These are phyloP conservation scores for Poicephalus gulielmi DNA, from an alignment of 2,113 vertebrate genomes.

Conservation along the genomic window DNA sequence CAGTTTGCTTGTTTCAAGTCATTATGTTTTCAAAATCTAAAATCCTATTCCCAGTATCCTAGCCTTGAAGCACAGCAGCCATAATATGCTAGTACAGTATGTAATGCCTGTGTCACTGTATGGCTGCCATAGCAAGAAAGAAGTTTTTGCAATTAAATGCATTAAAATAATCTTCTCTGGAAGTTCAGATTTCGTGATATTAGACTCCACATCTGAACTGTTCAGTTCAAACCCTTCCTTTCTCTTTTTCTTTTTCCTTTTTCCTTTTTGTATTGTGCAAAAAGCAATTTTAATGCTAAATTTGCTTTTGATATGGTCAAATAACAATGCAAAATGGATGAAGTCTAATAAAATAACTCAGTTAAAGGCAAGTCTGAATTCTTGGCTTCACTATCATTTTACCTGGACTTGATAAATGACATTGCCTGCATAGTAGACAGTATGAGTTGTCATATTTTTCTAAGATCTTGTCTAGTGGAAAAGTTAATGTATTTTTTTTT, in stretches of 20 bases:
- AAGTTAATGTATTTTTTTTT: constrained; percentile 49
- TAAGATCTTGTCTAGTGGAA: constrained; percentile 44
- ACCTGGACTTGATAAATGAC: constrained; percentile 45
- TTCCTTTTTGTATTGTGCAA: background rate
- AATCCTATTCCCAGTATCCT: background rate
- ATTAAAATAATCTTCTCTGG: background rate
- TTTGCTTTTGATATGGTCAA: constrained; percentile 24
- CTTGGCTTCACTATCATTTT: constrained; percentile 31
- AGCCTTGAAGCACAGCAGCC: background rate
- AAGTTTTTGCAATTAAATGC: background rate
- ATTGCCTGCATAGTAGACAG: background rate
- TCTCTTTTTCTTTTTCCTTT: background rate
- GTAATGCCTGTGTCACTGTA: background rate
- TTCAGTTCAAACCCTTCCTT: background rate
- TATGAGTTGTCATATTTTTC: constrained; percentile 44
- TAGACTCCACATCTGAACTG: background rate
- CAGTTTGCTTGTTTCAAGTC: background rate
- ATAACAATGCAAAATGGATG: constrained; percentile 31
- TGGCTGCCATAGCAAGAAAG: background rate
- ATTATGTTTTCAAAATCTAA: background rate
- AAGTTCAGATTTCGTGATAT: background rate
- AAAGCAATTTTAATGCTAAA: constrained; percentile 31
- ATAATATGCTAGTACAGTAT: background rate
- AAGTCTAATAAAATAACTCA: constrained; percentile 18
- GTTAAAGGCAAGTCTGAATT: constrained; percentile 29